Evolutionary conservation across 1,140 invertebrate species (phyloP), one percentile per base, ranked within the genome.

Genomic region (Ruditapes philippinarum): DNA sequence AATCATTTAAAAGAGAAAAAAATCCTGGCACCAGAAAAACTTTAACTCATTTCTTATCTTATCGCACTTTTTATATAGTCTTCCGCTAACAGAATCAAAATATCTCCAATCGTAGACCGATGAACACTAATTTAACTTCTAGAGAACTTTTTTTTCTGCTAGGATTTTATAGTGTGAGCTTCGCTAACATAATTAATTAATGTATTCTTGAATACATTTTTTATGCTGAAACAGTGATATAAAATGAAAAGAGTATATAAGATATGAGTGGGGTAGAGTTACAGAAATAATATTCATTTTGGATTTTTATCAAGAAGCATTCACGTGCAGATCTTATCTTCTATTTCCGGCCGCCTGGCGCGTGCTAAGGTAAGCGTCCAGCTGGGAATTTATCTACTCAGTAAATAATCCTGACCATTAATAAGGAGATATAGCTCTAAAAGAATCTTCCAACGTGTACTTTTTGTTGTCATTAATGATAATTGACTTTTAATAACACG

Each of bases 331-430:
- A n/a, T 49, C 40, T 51, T 22, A 76, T 76, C n/a, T 76, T 76
- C 25, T 51, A 33, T 76, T 76, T 76, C 73, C 73, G 40, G 45
- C 73, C 73, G 73, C 73, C 73, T 76, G 42, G 73, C 38, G 73
- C 73, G 73, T 45, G 42, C 42, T 14, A 28, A 76, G 73, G 73
- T 76, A 42, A 28, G 38, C 51, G 42, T 49, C 73, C 73, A 76
- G 42, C 42, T 76, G 73, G 22, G 73, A 49, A 14, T 76, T 76
- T 76, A 76, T 49, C 38, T 76, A 17, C 42, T 28, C 3, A n/a
- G 40, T 28, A 49, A 76, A 76, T 25, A 42, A 11, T 51, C 11
- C 25, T 40, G 40, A 31, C 73, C 33, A 19, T 40, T 19, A n/a
- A 4, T 11, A 49, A 14, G 68, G 7, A 73, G 38, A 73, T 73